phyloP scores from a whole-genome alignment of 2,888 invertebrate genomes.

The Branchipolynoe longqiensis region DNA sequence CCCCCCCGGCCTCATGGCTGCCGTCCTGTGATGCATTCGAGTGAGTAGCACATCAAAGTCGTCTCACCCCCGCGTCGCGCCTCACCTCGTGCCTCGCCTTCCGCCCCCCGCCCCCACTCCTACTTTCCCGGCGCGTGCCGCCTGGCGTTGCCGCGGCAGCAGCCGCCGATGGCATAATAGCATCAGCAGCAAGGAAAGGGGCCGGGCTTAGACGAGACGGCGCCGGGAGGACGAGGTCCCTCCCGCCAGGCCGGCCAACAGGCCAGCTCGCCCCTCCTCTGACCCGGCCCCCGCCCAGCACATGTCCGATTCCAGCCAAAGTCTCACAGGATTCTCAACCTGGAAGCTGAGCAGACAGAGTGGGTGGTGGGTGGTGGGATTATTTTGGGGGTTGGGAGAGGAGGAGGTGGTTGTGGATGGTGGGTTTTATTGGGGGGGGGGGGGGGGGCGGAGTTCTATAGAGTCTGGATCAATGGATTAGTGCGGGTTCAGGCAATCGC shows the following conservation, averaged over 20 bases:
- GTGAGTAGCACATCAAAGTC: conserved; percentile 5
- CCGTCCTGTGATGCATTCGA: conserved; percentile 7
- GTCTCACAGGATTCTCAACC: too few relatives aligned
- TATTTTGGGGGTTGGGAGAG: too few relatives aligned
- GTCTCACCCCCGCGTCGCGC: not conserved
- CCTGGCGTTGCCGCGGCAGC: not conserved
- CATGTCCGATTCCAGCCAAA: too few relatives aligned
- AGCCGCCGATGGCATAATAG: conserved; percentile 27
- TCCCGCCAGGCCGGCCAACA: too few relatives aligned
- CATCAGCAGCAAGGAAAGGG: not conserved
- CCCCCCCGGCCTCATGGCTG: not conserved
- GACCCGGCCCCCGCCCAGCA: too few relatives aligned
- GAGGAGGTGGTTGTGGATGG: too few relatives aligned
- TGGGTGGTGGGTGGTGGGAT: too few relatives aligned
- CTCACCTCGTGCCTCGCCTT: too few relatives aligned
- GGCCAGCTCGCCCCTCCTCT: too few relatives aligned
- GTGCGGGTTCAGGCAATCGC: not conserved
- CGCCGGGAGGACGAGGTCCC: not conserved
- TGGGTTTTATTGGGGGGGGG: not conserved
- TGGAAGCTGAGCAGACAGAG: too few relatives aligned
- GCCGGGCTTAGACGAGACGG: not conserved
- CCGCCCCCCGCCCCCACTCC: too few relatives aligned
- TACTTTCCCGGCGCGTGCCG: too few relatives aligned
- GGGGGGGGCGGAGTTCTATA: conserved; percentile 12
- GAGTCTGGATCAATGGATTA: conserved; percentile 40